Base-by-base conservation (phyloP, 2,888 invertebrate genomes). In the Lumbricus terrestris region DNA sequence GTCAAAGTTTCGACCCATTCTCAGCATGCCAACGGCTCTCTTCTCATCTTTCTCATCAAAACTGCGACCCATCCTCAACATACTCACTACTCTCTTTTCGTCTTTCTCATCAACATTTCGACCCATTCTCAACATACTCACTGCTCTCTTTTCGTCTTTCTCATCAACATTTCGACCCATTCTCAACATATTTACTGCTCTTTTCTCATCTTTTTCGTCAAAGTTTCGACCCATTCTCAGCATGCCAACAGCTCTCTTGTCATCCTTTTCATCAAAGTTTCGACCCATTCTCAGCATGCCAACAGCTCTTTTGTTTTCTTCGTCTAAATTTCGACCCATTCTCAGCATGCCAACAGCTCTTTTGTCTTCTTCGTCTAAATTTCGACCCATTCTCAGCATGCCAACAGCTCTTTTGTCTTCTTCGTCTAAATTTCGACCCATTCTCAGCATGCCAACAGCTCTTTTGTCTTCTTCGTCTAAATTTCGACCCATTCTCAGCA, bases 331-430 rank as follows among this genome's bases (percentile, higher is more conserved):
- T 42, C 88, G 11, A 88, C 88, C 88, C 88, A 88, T 88, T 88
- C 88, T 88, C 42, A 88, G 40, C 88, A 88, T 88, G 38, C 88
- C 33, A 23, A 88, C 88, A 20, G 88, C 88, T 42, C 88, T 88
- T 38, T 88, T 40, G 88, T 88, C 88, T 29, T 88, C 23, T 13
- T 33, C 38, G 29, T 38, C 47, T 23, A 47, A 35, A 16, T 54
- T 47, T 83, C 89, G 85, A 38, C 90, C 90, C 90, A 90, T 90
- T 38, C 90, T 82, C 42, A 90, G 82, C 90, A 90, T 90, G n/a
- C 89, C 69, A 34, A 90, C 88, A 20, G 90, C 90, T 88, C 90
- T 89, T n/a, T 88, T n/a, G n/a, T 88, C 88, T 88, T 38, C 16
- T n/a, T 38, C 38, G 29, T 38, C 37, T 37, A n/a, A 29, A 13